These are phyloP conservation scores for Eira barbara DNA, from an alignment of 2,113 vertebrate genomes.

Conservation along the genomic window DNA sequence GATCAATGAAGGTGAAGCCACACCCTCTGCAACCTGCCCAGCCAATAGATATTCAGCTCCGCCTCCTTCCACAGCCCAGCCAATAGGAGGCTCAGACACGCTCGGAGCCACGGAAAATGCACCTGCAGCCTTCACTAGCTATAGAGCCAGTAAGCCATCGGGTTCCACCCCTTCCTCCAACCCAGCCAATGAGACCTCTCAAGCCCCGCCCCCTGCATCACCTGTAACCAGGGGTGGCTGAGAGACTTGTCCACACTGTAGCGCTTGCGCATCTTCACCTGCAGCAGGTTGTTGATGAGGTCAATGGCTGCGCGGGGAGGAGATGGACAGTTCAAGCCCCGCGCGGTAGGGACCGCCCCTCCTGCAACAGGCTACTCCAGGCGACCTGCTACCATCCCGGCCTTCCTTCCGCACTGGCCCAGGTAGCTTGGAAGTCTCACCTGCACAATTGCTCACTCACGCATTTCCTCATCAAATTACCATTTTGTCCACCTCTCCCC, in stretches of 20 bases:
- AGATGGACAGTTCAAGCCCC: background rate
- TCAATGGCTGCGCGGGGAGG: constrained; percentile 86
- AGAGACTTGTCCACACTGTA: constrained; percentile 96
- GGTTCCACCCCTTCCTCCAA: background rate
- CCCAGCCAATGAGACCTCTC: background rate
- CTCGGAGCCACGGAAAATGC: rapidly evolving
- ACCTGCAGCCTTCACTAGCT: background rate
- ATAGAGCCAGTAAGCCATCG: background rate
- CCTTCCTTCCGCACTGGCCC: background rate
- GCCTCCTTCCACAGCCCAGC: background rate
- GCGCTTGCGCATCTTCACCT: constrained; percentile 96
- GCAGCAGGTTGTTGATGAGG: constrained; percentile 95
- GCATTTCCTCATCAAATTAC: background rate
- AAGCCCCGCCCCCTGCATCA: constrained; percentile 56
- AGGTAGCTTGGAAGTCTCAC: background rate
- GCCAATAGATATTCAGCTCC: background rate
- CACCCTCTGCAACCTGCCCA: background rate
- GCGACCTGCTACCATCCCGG: background rate
- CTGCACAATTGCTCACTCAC: background rate
- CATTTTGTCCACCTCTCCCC: background rate
- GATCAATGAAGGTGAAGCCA: background rate
- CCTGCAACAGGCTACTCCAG: background rate
- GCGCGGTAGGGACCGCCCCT: rapidly evolving
- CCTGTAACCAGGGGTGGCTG: constrained; percentile 93
- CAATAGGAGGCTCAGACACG: background rate